These are phyloP conservation scores for Tenthredo scrophulariae DNA, from an alignment of 2,888 invertebrate species.

Conservation along the genomic window DNA sequence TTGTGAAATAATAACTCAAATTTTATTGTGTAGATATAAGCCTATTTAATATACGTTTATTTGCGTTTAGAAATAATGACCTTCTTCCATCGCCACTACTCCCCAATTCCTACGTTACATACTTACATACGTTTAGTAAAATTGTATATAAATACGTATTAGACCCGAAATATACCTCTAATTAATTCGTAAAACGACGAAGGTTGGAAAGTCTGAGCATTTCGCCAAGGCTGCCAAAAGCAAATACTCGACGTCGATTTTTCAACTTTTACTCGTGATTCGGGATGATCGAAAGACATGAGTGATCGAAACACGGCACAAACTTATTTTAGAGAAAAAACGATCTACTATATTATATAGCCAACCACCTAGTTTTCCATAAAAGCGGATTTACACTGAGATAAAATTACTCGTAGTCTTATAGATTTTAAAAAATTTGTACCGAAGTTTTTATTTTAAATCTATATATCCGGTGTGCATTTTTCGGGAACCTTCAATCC, in stretches of 20 bases:
- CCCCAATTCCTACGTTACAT: not conserved
- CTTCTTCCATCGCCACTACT: not conserved
- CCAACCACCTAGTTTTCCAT: not conserved
- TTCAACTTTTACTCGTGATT: not conserved
- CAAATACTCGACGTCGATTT: conserved; percentile 60
- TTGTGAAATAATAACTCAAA: conserved; percentile 55
- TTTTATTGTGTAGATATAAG: not conserved
- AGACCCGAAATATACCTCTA: conserved; percentile 61
- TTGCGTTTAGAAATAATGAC: not conserved
- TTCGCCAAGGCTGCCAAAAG: conserved; percentile 76
- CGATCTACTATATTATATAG: not conserved
- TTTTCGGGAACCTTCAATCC: not conserved
- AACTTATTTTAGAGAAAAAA: not conserved
- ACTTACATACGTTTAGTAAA: not conserved
- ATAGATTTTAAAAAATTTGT: not conserved
- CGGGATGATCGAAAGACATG: conserved; percentile 21
- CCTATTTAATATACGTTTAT: not conserved
- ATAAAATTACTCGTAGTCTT: not conserved
- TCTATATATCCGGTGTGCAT: not conserved
- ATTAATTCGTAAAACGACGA: conserved; percentile 59
- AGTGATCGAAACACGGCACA: not conserved
- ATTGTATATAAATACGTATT: not conserved
- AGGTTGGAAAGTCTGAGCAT: conserved; percentile 62
- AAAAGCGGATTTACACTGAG: not conserved
- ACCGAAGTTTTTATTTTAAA: not conserved